A percentile compares a stretch with the other conserved stretches of the same genome.
These are phyloP conservation scores for Chrysina gloriosa DNA, from an alignment of 2,888 invertebrate species.

Conservation along the genomic window DNA sequence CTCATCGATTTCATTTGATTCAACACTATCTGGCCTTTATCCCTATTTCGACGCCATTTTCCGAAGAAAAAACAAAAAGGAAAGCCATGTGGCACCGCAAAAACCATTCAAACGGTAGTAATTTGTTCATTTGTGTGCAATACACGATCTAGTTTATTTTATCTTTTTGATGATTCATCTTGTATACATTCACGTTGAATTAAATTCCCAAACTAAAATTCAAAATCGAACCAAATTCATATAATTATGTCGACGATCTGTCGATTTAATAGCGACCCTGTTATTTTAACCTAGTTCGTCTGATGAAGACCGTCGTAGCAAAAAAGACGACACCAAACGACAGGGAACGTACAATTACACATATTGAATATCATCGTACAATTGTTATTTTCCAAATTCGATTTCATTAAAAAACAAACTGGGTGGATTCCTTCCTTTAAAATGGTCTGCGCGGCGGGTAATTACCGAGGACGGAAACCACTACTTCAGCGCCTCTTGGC, in stretches of 20 bases:
- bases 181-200: background rate
- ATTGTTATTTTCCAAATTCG: conserved; percentile 37
- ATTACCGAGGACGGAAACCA: conserved; percentile 14
- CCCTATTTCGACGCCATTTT: no score
- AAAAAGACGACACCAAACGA: conserved; percentile 2
- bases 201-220: conserved; percentile 8
- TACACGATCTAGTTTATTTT: background rate
- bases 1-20: no score
- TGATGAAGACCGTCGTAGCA: conserved; percentile 6
- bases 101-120: no score
- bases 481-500: conserved; percentile 19
- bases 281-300: conserved; percentile 37
- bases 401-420: conserved; percentile 39
- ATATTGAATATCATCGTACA: conserved; percentile 36
- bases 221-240: conserved; percentile 20
- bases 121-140: no score
- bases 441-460: conserved; percentile 13
- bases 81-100: no score
- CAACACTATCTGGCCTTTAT: no score
- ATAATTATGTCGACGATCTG: conserved; percentile 27
- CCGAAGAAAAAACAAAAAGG: no score
- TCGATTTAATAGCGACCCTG: conserved; percentile 24
- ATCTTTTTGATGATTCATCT: conserved; percentile 1
- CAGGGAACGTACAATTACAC: conserved; percentile 27
- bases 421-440: conserved; percentile 26